phyloP scores from a whole-genome alignment of 2,888 invertebrate genomes.

The Drosophila robusta region DNA sequence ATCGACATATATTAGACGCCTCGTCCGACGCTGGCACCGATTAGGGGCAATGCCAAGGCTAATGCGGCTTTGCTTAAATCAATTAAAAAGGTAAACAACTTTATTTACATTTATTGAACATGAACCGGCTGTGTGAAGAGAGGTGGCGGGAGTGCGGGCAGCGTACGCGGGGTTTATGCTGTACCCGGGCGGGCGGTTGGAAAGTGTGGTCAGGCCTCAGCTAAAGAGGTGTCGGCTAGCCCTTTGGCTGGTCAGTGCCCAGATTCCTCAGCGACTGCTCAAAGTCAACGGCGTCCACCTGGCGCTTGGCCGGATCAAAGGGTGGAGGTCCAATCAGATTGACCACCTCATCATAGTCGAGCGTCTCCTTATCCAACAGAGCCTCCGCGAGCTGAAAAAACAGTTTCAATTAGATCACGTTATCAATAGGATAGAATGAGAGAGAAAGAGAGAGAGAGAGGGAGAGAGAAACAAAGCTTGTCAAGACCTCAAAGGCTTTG shows the following conservation, averaged over 20 bases:
- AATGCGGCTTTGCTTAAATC: conserved; percentile 15
- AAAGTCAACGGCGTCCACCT: conserved; percentile 92
- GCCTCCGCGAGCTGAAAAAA: conserved; percentile 91
- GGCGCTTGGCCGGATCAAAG: conserved; percentile 89
- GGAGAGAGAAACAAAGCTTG: no score
- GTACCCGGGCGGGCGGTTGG: neutral
- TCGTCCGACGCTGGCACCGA: neutral
- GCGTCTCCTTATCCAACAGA: conserved; percentile 94
- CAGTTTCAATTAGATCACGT: neutral
- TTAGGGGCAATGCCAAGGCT: neutral
- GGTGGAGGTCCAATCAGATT: conserved; percentile 95
- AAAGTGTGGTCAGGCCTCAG: neutral
- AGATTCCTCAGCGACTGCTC: conserved; percentile 87
- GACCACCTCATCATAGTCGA: conserved; percentile 96
- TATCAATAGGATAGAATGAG: neutral
- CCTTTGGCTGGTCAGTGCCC: conserved; percentile 61
- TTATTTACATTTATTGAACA: conserved; percentile 74
- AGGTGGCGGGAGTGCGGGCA: neutral
- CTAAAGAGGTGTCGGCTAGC: conserved; percentile 6
- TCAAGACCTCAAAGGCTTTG: no score
- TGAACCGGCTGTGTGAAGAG: conserved; percentile 34
- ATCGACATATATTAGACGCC: neutral
- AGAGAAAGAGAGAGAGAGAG: neutral
- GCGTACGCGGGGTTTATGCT: neutral
- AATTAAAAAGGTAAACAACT: conserved; percentile 70